Evolutionary conservation across 2,113 vertebrate genomes (phyloP).

Genomic region (Pitta sordida): DNA sequence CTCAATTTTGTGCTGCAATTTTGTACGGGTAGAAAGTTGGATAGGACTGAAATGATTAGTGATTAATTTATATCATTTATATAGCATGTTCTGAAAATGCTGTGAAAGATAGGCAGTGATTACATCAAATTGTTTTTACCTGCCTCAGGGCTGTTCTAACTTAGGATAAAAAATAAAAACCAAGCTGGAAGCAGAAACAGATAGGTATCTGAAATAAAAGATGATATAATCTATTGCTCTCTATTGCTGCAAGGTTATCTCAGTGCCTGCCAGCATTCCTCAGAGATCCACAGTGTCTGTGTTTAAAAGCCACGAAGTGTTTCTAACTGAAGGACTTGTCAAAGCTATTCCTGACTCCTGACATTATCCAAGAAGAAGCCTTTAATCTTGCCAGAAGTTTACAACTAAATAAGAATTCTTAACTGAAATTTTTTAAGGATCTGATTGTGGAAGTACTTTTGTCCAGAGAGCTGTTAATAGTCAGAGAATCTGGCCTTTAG

Average conservation of each 20-base stretch:
- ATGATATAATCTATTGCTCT: constrained; percentile 1
- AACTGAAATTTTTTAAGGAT: background rate
- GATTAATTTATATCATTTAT: constrained; percentile 21
- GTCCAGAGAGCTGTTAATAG: background rate
- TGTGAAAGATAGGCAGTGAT: background rate
- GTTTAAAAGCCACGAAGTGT: background rate
- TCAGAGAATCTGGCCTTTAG: background rate
- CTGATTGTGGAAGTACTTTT: background rate
- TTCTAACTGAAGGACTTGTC: constrained; percentile 24
- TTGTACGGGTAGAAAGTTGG: background rate
- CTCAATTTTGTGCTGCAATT: background rate
- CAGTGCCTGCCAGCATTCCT: background rate
- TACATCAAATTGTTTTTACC: constrained; percentile 1
- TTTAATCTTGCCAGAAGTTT: constrained; percentile 22
- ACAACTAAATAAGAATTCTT: background rate
- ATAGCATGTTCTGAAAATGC: background rate
- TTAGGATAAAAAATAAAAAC: constrained; percentile 7
- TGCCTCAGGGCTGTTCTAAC: constrained; percentile 26
- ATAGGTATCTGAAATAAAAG: constrained; percentile 44
- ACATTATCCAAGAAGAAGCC: background rate
- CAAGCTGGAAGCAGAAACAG: background rate
- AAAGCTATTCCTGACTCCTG: background rate
- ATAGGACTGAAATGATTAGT: background rate
- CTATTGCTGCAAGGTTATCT: constrained; percentile 37
- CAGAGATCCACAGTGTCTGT: background rate